Conservation (phyloP, 2,888 invertebrate species). For the Ectropis crepuscularia region DNA sequence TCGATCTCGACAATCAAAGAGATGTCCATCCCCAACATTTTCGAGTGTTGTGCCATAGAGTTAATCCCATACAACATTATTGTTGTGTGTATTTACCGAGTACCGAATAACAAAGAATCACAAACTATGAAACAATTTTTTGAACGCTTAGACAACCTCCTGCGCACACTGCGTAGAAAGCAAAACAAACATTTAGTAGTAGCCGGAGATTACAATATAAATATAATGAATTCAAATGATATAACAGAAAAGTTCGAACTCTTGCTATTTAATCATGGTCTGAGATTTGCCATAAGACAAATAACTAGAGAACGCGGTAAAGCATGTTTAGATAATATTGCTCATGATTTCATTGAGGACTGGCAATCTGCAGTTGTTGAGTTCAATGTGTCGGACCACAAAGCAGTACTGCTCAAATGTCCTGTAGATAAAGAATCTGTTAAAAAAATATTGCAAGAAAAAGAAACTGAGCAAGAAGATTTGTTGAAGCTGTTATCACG, state of each 20-base stretch:
- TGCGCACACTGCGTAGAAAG: neutral
- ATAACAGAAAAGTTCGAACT: neutral
- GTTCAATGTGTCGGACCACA: conserved; percentile 1
- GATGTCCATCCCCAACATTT: conserved; percentile 1
- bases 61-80: conserved; percentile 17
- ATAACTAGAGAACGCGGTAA: neutral
- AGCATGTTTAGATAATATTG: conserved; percentile 2
- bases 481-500: no score
- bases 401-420: neutral
- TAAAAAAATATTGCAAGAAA: no score
- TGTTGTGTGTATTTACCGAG: conserved; percentile 20
- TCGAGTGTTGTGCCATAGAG: conserved; percentile 27
- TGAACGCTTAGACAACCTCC: neutral
- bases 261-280: neutral
- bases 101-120: conserved; percentile 6
- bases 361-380: neutral
- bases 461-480: no score
- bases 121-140: neutral
- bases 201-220: conserved; percentile 4
- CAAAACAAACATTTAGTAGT: neutral
- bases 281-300: conserved; percentile 1
- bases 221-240: neutral
- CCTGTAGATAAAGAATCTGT: neutral
- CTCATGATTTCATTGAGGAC: neutral
- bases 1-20: conserved; percentile 7